These are phyloP conservation scores for Sebastes jordani DNA, from an alignment of 2,797 vertebrate genomes.

Conservation along the genomic window DNA sequence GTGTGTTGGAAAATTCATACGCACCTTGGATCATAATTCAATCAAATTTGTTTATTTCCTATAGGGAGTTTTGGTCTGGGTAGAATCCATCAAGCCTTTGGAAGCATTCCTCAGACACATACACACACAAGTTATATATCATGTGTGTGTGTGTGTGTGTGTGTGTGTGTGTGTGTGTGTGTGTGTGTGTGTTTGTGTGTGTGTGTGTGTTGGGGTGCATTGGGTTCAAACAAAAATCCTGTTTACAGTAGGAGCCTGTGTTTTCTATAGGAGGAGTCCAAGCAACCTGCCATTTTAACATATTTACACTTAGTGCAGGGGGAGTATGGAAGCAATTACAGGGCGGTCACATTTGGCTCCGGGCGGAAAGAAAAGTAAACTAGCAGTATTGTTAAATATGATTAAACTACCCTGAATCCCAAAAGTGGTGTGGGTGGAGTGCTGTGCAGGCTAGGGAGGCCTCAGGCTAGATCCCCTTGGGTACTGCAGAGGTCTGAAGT, in stretches of 20 bases:
- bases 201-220: constrained; percentile 4
- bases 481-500: neutral
- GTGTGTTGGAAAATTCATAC: constrained; percentile 21
- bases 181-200: constrained; percentile 1
- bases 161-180: constrained; percentile 10
- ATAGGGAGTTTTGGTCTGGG: constrained; percentile 14
- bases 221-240: constrained; percentile 42
- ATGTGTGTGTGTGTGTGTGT: constrained; percentile 11
- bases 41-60: constrained; percentile 46
- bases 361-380: constrained; percentile 49
- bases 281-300: constrained; percentile 22
- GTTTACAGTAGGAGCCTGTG: constrained; percentile 50
- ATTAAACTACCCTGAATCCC: constrained; percentile 23
- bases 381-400: constrained; percentile 50
- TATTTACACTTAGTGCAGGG: constrained; percentile 39
- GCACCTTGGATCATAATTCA: constrained; percentile 39
- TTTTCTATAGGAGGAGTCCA: constrained; percentile 42
- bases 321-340: constrained; percentile 52
- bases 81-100: constrained; percentile 28
- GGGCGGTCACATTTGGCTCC: constrained; percentile 29
- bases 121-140: constrained; percentile 8
- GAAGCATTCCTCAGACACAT: constrained; percentile 15
- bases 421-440: constrained; percentile 11
- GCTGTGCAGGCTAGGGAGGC: neutral
- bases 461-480: neutral